phyloP scores from a whole-genome alignment of 1,140 invertebrate species.

The Solen grandis region DNA sequence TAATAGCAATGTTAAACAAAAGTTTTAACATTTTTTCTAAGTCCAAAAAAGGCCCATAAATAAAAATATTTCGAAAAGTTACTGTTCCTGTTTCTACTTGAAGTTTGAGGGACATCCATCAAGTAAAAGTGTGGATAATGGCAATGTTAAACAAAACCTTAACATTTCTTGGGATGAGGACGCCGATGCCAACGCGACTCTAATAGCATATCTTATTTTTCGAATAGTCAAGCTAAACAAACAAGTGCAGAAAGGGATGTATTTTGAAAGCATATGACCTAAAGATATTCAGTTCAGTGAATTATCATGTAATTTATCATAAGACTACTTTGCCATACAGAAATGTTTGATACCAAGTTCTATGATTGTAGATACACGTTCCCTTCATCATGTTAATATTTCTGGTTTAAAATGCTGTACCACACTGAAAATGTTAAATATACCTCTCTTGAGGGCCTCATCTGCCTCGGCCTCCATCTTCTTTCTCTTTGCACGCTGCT shows the following conservation, averaged over 20 bases:
- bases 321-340: neutral
- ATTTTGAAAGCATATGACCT: neutral
- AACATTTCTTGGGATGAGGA: no score
- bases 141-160: no score
- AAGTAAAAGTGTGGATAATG: no score
- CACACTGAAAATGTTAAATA: neutral
- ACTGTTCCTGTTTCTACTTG: no score
- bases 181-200: no score
- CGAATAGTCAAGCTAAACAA: no score
- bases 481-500: constrained; percentile 86
- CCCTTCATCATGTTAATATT: neutral
- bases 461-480: constrained; percentile 90
- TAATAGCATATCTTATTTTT: no score
- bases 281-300: neutral
- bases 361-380: neutral
- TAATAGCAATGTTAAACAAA: no score
- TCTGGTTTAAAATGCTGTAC: neutral
- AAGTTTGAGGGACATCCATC: no score
- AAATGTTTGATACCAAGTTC: neutral
- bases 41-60: no score
- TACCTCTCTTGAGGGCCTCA: constrained; percentile 87
- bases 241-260: neutral
- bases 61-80: no score
- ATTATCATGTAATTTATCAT: neutral
- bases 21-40: no score